Percentiles rank a stretch among this genome's conserved stretches.
These are phyloP conservation scores for Cosmia pyralina DNA, from an alignment of 2,888 invertebrate genomes.

Conservation along the genomic window DNA sequence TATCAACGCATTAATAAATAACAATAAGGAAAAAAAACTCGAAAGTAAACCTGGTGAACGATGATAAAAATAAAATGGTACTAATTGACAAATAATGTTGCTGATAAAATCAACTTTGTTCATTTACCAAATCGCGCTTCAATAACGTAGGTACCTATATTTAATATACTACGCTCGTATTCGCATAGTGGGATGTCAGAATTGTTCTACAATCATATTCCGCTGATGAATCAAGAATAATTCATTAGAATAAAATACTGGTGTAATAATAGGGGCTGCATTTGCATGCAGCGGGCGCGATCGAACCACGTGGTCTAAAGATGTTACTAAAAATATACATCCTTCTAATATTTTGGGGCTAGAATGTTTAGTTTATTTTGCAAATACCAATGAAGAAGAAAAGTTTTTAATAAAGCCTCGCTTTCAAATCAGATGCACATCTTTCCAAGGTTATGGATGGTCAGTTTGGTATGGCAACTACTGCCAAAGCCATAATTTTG, in stretches of 20 bases:
- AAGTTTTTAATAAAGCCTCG: background rate
- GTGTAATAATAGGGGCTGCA: background rate
- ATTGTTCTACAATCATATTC: background rate
- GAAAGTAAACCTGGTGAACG: background rate
- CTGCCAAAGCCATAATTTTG: background rate
- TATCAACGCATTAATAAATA: constrained; percentile 15
- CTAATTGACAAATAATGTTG: constrained; percentile 49
- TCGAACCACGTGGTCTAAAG: constrained; percentile 8
- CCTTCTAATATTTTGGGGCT: background rate
- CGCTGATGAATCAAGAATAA: constrained; percentile 1
- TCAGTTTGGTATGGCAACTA: background rate
- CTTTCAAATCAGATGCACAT: background rate
- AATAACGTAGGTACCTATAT: background rate
- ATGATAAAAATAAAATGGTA: constrained; percentile 29
- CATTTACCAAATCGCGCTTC: background rate
- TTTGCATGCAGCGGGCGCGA: background rate
- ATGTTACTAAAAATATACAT: constrained; percentile 10
- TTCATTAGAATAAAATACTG: constrained; percentile 11
- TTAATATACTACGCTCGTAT: background rate
- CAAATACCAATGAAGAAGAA: background rate
- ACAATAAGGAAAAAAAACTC: background rate
- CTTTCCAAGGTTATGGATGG: background rate
- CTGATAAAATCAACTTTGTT: constrained; percentile 35
- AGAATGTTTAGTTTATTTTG: background rate
- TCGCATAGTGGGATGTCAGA: background rate